These are phyloP conservation scores for Drosophila triauraria DNA, from an alignment of 1,140 invertebrate genomes.

Conservation along the genomic window DNA sequence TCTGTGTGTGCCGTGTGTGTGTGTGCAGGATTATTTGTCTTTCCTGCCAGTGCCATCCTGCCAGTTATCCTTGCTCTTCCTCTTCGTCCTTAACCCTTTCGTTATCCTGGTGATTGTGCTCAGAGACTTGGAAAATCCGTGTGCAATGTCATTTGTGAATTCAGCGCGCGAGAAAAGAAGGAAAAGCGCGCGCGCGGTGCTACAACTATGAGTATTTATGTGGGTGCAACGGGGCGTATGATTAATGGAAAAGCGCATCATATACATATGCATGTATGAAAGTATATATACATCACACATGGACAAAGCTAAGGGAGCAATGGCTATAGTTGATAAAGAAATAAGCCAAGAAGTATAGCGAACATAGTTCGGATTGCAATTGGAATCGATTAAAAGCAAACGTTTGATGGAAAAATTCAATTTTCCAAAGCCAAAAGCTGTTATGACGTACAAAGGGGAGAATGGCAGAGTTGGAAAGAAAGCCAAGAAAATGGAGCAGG, in stretches of 20 bases:
- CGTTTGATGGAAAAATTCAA: slow-evolving; percentile 64
- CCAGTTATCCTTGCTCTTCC: slow-evolving; percentile 7
- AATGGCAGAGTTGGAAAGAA: slow-evolving; percentile 5
- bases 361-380: slow-evolving; percentile 37
- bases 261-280: not conserved
- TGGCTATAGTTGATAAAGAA: slow-evolving; percentile 35
- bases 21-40: slow-evolving; percentile 28
- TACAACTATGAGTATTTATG: slow-evolving; percentile 47
- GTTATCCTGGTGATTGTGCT: slow-evolving; percentile 50
- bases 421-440: slow-evolving; percentile 61
- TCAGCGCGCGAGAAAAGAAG: not conserved
- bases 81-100: not conserved
- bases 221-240: slow-evolving; percentile 76
- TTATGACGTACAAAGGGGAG: slow-evolving; percentile 29
- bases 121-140: slow-evolving; percentile 79
- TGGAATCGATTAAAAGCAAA: slow-evolving; percentile 75
- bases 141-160: slow-evolving; percentile 67
- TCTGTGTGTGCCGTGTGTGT: slow-evolving; percentile 1
- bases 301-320: slow-evolving; percentile 22
- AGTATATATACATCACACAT: slow-evolving; percentile 28
- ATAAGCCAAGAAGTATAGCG: slow-evolving; percentile 7
- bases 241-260: slow-evolving; percentile 60
- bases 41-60: slow-evolving; percentile 13
- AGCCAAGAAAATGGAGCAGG: slow-evolving; percentile 2
- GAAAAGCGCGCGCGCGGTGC: not conserved